Evolutionary conservation across 2,888 invertebrate genomes (phyloP).

Genomic region (Lomographa bimaculata): DNA sequence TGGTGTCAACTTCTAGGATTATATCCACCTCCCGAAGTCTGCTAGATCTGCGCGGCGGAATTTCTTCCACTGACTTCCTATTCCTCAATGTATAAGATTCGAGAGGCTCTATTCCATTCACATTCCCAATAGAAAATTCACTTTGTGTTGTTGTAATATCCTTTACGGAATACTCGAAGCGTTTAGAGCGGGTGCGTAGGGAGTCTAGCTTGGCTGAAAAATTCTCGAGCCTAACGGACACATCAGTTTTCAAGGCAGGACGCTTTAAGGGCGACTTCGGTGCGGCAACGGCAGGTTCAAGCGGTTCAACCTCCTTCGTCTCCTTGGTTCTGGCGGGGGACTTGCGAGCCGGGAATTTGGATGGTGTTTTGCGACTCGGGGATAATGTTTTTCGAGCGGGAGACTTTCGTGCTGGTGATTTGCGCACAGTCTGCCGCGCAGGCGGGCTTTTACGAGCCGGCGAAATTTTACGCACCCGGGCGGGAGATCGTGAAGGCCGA

Average conservation of each 20-base stretch:
- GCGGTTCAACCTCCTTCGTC: constrained; percentile 35
- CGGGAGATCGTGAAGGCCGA: constrained; percentile 73
- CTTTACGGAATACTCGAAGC: constrained; percentile 62
- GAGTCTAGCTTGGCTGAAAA: constrained; percentile 51
- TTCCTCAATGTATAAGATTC: constrained; percentile 58
- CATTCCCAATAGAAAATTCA: constrained; percentile 45
- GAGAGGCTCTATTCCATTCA: constrained; percentile 53
- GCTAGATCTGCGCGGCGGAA: constrained; percentile 60
- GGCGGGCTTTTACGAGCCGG: constrained; percentile 59
- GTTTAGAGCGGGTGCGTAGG: constrained; percentile 58
- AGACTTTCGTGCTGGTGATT: constrained; percentile 76
- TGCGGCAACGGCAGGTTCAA: constrained; percentile 37
- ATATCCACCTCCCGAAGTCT: constrained; percentile 57
- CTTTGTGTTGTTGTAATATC: constrained; percentile 51
- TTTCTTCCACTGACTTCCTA: constrained; percentile 58
- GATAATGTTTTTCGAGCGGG: constrained; percentile 73
- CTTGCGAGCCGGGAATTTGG: constrained; percentile 69
- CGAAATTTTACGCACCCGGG: constrained; percentile 67
- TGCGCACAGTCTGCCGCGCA: constrained; percentile 62
- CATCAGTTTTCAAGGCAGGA: constrained; percentile 51
- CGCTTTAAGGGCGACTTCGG: constrained; percentile 66
- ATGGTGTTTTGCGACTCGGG: constrained; percentile 69
- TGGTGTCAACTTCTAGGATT: constrained; percentile 57
- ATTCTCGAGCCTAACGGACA: constrained; percentile 51
- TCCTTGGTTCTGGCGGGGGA: constrained; percentile 64